phyloP scores from a whole-genome alignment of 2,888 invertebrate species.

The Electrophaes corylata region DNA sequence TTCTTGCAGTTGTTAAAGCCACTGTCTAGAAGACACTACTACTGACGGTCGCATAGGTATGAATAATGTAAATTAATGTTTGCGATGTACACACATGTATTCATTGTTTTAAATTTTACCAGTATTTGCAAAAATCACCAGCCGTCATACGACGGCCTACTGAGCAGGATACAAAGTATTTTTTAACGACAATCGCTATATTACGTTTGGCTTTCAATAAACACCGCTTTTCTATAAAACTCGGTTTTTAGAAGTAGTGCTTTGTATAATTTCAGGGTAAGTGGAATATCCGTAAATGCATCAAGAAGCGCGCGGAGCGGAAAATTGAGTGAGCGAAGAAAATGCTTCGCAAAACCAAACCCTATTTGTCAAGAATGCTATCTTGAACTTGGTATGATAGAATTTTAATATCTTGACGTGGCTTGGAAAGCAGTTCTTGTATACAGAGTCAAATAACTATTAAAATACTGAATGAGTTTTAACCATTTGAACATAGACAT shows the following conservation, averaged over 20 bases:
- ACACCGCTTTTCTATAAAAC: not conserved
- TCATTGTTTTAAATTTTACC: constrained; percentile 4
- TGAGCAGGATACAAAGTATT: not conserved
- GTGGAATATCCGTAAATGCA: constrained; percentile 29
- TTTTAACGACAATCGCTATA: not conserved
- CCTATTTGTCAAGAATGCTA: constrained; percentile 22
- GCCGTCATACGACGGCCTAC: not conserved
- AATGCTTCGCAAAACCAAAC: constrained; percentile 19
- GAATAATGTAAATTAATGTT: not conserved
- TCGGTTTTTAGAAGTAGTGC: constrained; percentile 12
- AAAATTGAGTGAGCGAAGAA: constrained; percentile 30
- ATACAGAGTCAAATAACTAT: constrained; percentile 1
- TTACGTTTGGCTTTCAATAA: not conserved
- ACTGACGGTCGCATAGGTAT: not conserved
- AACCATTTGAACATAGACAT: too few relatives aligned
- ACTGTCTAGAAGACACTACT: not conserved
- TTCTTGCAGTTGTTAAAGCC: constrained; percentile 1
- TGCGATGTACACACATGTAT: not conserved
- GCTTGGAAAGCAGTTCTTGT: not conserved
- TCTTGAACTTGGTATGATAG: constrained; percentile 21
- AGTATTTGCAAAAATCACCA: not conserved
- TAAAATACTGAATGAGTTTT: not conserved
- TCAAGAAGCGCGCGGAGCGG: constrained; percentile 37
- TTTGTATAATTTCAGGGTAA: constrained; percentile 33
- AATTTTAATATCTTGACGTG: constrained; percentile 17